phyloP scores from a whole-genome alignment of 1,140 invertebrate genomes.

The Augochlora pura region DNA sequence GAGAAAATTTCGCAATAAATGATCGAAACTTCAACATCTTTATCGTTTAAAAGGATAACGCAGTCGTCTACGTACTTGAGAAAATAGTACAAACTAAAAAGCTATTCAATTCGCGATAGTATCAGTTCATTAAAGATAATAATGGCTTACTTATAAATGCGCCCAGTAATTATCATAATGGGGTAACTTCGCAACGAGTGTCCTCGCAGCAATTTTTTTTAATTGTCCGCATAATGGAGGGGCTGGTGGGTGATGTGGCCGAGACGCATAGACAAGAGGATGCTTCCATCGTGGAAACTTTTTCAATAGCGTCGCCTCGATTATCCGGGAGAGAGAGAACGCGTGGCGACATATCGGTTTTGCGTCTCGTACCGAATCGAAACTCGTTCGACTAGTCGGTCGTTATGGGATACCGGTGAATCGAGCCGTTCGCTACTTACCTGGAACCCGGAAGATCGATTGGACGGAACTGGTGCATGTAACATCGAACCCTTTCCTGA shows the following conservation, averaged over 20 bases:
- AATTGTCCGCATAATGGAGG: not conserved
- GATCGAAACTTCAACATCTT: too few species aligned
- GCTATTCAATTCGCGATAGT: too few species aligned
- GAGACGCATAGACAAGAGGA: conserved; percentile 10
- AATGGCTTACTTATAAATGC: too few species aligned
- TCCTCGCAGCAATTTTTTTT: not conserved
- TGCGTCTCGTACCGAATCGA: conserved; percentile 35
- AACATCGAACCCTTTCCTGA: conserved; percentile 29
- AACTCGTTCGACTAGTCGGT: conserved; percentile 50
- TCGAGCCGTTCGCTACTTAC: conserved; percentile 34
- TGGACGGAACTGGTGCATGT: conserved; percentile 48
- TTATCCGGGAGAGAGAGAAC: conserved; percentile 18
- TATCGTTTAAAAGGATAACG: too few species aligned
- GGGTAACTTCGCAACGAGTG: not conserved
- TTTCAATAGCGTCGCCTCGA: conserved; percentile 19
- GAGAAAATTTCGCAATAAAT: too few species aligned
- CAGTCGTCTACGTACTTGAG: too few species aligned
- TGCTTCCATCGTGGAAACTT: not conserved
- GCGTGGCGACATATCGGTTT: conserved; percentile 8
- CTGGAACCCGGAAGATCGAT: conserved; percentile 58
- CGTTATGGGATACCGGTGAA: conserved; percentile 41
- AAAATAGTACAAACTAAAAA: too few species aligned
- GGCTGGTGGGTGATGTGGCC: conserved; percentile 3
- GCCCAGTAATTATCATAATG: not conserved
- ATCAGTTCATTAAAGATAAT: too few species aligned